These are phyloP conservation scores for Gymnobelideus leadbeateri DNA, from an alignment of 2,113 vertebrate species.

Conservation along the genomic window DNA sequence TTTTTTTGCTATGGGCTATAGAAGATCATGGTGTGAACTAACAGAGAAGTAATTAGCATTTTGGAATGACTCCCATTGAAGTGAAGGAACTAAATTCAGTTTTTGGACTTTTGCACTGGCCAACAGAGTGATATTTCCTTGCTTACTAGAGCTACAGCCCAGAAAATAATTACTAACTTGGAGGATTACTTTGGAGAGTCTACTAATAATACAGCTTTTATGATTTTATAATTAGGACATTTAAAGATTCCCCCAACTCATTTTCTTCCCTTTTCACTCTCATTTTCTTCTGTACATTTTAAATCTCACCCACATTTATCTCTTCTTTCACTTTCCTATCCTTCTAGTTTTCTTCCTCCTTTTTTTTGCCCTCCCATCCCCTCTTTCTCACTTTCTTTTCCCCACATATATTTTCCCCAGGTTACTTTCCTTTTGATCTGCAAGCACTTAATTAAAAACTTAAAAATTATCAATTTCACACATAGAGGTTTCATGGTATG, in stretches of 20 bases:
- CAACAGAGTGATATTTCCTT: not conserved
- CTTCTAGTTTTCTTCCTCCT: not conserved
- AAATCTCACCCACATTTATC: not conserved
- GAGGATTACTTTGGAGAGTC: not conserved
- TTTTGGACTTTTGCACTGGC: not conserved
- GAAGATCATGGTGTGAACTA: not conserved
- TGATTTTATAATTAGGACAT: not conserved
- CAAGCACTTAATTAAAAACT: constrained; percentile 43
- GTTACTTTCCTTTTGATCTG: constrained; percentile 35
- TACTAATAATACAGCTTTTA: not conserved
- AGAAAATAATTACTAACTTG: not conserved
- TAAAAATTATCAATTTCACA: not conserved
- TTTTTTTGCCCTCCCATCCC: not conserved
- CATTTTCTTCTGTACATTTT: not conserved
- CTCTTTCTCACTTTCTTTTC: not conserved
- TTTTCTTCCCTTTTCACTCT: not conserved
- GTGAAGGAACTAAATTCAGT: not conserved
- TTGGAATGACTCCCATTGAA: not conserved
- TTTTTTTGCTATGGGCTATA: not conserved
- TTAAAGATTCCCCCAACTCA: not conserved
- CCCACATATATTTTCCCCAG: not conserved
- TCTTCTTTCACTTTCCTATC: not conserved
- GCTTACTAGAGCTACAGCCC: not conserved
- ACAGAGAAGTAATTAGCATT: not conserved
- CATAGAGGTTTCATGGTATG: not conserved